A percentile compares a stretch with the other conserved stretches of the same genome.
Evolutionary conservation across 2,797 vertebrate genomes (phyloP).

Genomic region (Luscinia megarhynchos): DNA sequence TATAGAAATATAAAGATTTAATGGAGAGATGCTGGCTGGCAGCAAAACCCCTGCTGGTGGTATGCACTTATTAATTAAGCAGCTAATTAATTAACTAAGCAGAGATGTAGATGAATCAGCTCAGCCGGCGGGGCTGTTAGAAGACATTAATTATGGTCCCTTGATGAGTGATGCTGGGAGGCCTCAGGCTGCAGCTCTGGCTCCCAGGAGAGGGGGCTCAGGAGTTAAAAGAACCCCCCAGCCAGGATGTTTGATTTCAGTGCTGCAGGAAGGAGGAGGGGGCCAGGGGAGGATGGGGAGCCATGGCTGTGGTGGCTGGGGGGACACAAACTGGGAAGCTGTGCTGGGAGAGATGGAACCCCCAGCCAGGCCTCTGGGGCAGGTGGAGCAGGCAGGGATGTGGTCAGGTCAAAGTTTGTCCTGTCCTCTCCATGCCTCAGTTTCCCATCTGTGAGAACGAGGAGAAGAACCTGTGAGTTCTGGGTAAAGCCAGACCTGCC

Average conservation of each 20-base stretch:
- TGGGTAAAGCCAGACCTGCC: not conserved
- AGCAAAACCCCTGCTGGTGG: not conserved
- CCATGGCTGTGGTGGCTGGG: not conserved
- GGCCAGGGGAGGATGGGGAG: not conserved
- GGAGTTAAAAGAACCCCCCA: not conserved
- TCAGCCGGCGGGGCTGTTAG: not conserved
- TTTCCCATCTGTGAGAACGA: not conserved
- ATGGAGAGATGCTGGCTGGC: not conserved
- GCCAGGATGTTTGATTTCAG: not conserved
- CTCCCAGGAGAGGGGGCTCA: not conserved
- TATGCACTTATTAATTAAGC: conserved; percentile 19
- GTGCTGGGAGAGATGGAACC: not conserved
- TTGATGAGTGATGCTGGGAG: not conserved
- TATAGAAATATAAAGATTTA: not conserved
- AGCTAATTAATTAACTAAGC: conserved; percentile 50
- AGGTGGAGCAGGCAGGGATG: not conserved
- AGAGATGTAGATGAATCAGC: conserved; percentile 31
- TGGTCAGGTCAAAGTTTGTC: not conserved
- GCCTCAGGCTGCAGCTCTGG: not conserved
- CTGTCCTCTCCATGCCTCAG: not conserved
- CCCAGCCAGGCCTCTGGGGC: not conserved
- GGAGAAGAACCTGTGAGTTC: not conserved
- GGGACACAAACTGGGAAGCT: not conserved
- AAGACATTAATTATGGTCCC: conserved; percentile 8
- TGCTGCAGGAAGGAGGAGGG: not conserved